These are phyloP conservation scores for Pygmarrhopalites habei DNA, from an alignment of 1,140 invertebrate species.

Conservation along the genomic window DNA sequence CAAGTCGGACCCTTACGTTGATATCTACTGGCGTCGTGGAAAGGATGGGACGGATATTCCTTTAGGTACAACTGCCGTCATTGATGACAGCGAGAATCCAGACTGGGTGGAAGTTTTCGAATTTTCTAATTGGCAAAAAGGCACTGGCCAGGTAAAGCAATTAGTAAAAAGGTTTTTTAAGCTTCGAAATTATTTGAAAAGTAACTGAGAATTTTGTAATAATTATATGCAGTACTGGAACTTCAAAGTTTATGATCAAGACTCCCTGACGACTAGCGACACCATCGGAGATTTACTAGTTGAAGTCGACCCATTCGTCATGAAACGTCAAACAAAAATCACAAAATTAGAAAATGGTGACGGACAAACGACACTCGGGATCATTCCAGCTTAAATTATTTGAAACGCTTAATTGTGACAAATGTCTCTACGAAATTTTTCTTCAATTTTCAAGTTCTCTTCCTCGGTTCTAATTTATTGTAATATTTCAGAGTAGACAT, in stretches of 20 bases:
- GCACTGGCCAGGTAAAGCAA: conserved; percentile 32
- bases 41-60: conserved; percentile 18
- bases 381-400: conserved; percentile 1
- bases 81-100: conserved; percentile 30
- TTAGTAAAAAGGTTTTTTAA: too few species aligned
- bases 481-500: too few species aligned
- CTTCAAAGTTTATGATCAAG: conserved; percentile 32
- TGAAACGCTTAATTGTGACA: too few species aligned
- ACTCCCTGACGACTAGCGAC: conserved; percentile 28
- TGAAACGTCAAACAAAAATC: background rate
- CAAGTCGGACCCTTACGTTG: conserved; percentile 31
- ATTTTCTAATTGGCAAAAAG: conserved; percentile 32
- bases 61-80: conserved; percentile 21
- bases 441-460: too few species aligned
- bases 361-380: background rate
- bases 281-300: conserved; percentile 28
- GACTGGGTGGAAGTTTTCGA: conserved; percentile 23
- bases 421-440: too few species aligned
- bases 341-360: background rate
- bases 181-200: background rate
- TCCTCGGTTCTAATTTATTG: too few species aligned
- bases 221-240: conserved; percentile 18
- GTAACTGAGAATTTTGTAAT: conserved; percentile 9
- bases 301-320: conserved; percentile 27
- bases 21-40: conserved; percentile 30